Evolutionary conservation across 2,797 vertebrate species (phyloP).

Genomic region (Nasua narica): DNA sequence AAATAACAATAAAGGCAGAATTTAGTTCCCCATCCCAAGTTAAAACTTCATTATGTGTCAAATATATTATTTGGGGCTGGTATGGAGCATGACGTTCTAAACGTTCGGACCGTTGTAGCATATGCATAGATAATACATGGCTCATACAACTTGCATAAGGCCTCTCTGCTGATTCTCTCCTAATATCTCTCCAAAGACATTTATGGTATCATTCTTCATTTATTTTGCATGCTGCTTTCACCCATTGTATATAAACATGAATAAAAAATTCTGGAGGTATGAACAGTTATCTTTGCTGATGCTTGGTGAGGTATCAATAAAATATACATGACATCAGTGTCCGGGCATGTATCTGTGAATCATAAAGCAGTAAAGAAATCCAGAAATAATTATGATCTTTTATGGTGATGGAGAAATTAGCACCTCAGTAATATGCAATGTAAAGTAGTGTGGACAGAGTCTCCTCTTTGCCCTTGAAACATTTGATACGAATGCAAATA

Average conservation of each 20-base stretch:
- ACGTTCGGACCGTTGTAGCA: conserved; percentile 61
- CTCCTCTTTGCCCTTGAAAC: conserved; percentile 52
- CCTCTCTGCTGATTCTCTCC: conserved; percentile 73
- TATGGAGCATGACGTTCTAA: conserved; percentile 63
- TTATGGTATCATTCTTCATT: conserved; percentile 74
- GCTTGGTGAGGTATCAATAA: conserved; percentile 66
- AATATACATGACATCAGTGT: conserved; percentile 52
- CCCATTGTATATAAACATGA: conserved; percentile 71
- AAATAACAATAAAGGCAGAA: conserved; percentile 65
- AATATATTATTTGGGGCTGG: conserved; percentile 70
- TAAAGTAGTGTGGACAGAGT: not conserved
- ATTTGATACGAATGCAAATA: conserved; percentile 37
- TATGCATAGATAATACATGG: conserved; percentile 70
- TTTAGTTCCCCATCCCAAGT: conserved; percentile 59
- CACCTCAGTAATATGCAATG: not conserved
- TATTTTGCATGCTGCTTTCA: conserved; percentile 76
- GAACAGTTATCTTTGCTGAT: conserved; percentile 56
- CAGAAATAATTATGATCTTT: conserved; percentile 65
- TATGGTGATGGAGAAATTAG: conserved; percentile 57
- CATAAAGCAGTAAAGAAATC: conserved; percentile 31
- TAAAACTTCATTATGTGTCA: conserved; percentile 64
- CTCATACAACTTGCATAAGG: conserved; percentile 76
- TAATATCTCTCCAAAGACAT: conserved; percentile 77
- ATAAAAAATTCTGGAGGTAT: conserved; percentile 74
- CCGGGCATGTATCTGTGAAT: conserved; percentile 38